A percentile compares a stretch with the other conserved stretches of the same genome.
phyloP scores from a whole-genome alignment of 2,113 vertebrate genomes.

The Nansenia antarctica region DNA sequence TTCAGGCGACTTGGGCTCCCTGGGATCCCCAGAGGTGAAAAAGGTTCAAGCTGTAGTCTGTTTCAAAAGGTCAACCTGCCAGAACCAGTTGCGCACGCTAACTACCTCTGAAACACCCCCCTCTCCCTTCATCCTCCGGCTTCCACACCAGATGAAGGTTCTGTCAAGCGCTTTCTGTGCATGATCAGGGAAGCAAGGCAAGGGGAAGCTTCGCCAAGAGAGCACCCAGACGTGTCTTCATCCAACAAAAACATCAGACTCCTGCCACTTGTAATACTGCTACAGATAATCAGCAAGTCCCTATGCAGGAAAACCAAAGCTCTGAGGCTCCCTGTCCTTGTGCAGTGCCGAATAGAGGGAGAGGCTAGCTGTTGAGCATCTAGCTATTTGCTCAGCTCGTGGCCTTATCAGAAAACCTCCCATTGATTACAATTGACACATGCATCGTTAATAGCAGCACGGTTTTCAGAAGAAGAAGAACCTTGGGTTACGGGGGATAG shows the following conservation, averaged over 20 bases:
- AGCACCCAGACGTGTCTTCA: background rate
- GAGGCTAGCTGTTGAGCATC: too few relatives aligned
- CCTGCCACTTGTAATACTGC: background rate
- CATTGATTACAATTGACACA: slow-evolving; percentile 18
- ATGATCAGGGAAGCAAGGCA: background rate
- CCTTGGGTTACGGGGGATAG: background rate
- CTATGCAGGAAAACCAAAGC: background rate
- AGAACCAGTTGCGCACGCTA: slow-evolving; percentile 43
- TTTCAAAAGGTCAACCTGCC: slow-evolving; percentile 62
- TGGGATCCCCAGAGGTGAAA: slow-evolving; percentile 46
- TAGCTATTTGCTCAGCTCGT: slow-evolving; percentile 7
- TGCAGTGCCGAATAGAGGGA: background rate
- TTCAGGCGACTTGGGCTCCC: slow-evolving; percentile 37
- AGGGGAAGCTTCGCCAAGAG: background rate
- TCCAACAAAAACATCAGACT: background rate
- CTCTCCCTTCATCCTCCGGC: background rate
- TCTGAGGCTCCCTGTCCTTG: background rate
- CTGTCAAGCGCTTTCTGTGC: slow-evolving; percentile 10
- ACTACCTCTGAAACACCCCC: slow-evolving; percentile 37
- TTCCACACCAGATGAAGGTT: slow-evolving; percentile 6
- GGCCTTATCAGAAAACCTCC: slow-evolving; percentile 8
- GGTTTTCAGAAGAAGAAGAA: background rate
- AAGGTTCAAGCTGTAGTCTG: slow-evolving; percentile 35
- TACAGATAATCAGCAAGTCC: background rate
- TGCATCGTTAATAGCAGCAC: background rate